Conservation (phyloP, 2,797 vertebrate genomes). For the Pangasius larnaudii region DNA sequence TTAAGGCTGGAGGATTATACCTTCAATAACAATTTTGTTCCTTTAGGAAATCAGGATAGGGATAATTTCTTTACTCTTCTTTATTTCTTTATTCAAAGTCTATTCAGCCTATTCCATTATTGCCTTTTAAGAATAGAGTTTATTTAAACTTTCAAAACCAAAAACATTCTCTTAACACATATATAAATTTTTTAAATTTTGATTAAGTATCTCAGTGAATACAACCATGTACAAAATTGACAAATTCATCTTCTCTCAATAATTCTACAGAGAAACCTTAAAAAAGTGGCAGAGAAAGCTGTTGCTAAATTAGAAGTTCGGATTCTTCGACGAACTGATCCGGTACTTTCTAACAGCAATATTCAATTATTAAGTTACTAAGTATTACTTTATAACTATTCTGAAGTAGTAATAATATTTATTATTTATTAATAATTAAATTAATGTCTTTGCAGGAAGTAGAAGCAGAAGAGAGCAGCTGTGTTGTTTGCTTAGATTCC, state of each 20-base stretch:
- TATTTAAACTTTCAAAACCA: neutral
- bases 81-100: no score
- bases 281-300: slow-evolving; percentile 85
- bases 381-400: neutral
- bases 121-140: neutral
- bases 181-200: neutral
- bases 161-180: neutral
- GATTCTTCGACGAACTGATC: slow-evolving; percentile 84
- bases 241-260: neutral
- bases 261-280: slow-evolving; percentile 77
- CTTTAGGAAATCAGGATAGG: neutral
- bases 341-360: slow-evolving; percentile 66
- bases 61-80: neutral
- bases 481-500: slow-evolving; percentile 90
- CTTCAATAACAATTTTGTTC: neutral
- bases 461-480: slow-evolving; percentile 79
- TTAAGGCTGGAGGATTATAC: neutral
- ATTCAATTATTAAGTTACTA: neutral
- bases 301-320: slow-evolving; percentile 83
- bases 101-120: neutral
- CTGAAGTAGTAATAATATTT: neutral
- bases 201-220: neutral
- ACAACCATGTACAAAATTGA: neutral
- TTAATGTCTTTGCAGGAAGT: slow-evolving; percentile 74
- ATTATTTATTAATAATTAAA: neutral